Conservation (phyloP, 2,888 invertebrate genomes). For the Gari tellinella region DNA sequence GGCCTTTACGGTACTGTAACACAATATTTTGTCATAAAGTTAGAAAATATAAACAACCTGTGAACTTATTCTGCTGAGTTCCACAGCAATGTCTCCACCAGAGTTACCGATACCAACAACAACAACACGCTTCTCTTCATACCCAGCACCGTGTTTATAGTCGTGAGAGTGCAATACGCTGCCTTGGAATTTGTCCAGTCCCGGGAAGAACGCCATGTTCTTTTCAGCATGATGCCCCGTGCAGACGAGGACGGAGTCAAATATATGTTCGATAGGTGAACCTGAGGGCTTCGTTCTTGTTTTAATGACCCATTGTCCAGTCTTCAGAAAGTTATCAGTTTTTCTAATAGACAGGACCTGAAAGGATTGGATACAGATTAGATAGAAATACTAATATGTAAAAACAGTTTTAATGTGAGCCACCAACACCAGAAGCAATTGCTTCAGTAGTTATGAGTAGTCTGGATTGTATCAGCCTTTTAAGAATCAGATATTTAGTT, state of each 20-base stretch:
- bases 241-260: constrained; percentile 77
- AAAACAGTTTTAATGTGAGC: too few species aligned
- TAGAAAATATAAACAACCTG: constrained; percentile 76
- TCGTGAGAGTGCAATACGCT: constrained; percentile 77
- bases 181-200: constrained; percentile 74
- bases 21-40: too few species aligned
- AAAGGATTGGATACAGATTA: too few species aligned
- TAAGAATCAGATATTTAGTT: too few species aligned
- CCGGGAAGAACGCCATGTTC: constrained; percentile 69
- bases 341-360: constrained; percentile 20
- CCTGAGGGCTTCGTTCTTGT: constrained; percentile 67
- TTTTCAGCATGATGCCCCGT: constrained; percentile 79
- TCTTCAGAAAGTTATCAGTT: constrained; percentile 29
- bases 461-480: too few species aligned
- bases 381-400: too few species aligned
- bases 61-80: constrained; percentile 79
- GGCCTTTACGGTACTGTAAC: too few species aligned
- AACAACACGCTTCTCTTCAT: constrained; percentile 82
- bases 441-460: too few species aligned
- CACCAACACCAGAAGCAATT: too few species aligned
- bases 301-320: constrained; percentile 78
- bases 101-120: constrained; percentile 86
- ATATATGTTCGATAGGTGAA: constrained; percentile 54
- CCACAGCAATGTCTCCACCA: constrained; percentile 85
- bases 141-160: constrained; percentile 73